Base-by-base conservation (phyloP, 2,888 invertebrate species). In the Tetragonula carbonaria region DNA sequence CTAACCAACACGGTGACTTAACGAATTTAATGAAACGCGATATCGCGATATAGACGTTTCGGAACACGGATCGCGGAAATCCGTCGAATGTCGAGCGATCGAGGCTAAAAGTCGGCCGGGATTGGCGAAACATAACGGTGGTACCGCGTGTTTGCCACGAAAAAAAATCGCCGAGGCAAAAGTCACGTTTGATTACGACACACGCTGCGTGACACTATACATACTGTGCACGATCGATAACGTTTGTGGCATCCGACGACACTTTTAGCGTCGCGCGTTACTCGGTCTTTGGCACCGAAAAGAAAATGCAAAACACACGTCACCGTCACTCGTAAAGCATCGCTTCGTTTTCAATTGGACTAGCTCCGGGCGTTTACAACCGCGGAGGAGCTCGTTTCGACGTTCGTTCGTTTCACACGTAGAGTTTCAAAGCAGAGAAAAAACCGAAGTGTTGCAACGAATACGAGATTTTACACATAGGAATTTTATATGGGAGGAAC, bases 141-240 rank as follows among this genome's bases (percentile, higher is more conserved):
- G 74, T 33, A 71, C 0, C n/a, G 73, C 73, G 67, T 33, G 74
- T 71, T 45, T 45, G 23, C 67, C 45, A 71, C 74, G 28, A 28
- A 33, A 33, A 80, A 74, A 76, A 85, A 74, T 81, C 76, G 72
- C 71, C 68, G 74, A 72, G 63, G 72, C 74, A 73, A 51, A 74
- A 82, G 82, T 86, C 84, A 75, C 84, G 79, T 75, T 84, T 53
- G 68, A 82, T 83, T 83, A 68, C 83, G 82, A 82, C 83, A 82
- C 73, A 63, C 63, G 45, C 45, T 45, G 45, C 45, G 45, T 38
- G 45, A 68, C 76, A 76, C 73, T 83, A 75, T 76, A 67, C 68
- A 65, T 82, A 45, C 45, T 8, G 11, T 13, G 68, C 57, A 18
- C 72, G 82, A 82, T 82, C 82, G 82, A 82, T 76, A 82, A 73